Evolutionary conservation across 2,888 invertebrate genomes (phyloP).

Genomic region (Troides oblongomaculatus): DNA sequence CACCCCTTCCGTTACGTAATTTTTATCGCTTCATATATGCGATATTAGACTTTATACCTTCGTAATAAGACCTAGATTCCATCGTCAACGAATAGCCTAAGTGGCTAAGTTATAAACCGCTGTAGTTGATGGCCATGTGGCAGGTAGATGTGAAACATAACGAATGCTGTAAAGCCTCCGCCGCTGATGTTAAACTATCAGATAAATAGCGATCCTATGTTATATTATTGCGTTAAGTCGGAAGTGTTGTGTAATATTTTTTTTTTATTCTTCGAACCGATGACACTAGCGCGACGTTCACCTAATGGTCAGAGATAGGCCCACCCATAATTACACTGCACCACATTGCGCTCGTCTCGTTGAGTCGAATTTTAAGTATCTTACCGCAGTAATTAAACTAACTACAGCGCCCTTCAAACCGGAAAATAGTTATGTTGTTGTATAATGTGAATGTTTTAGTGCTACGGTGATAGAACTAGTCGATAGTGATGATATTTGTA

Average conservation of each 20-base stretch:
- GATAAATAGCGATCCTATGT: constrained; percentile 18
- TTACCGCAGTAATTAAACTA: too few species aligned
- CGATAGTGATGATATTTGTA: neutral
- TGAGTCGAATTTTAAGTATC: too few species aligned
- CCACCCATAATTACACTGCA: too few species aligned
- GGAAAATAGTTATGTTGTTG: too few species aligned
- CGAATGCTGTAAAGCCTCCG: constrained; percentile 4
- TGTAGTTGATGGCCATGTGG: constrained; percentile 5
- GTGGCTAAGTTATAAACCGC: constrained; percentile 9
- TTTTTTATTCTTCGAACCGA: too few species aligned
- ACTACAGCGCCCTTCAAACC: too few species aligned
- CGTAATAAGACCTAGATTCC: neutral
- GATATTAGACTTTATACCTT: neutral
- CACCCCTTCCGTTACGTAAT: constrained; percentile 25
- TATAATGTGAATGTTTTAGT: too few species aligned
- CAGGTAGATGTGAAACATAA: constrained; percentile 27
- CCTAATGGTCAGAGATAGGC: too few species aligned
- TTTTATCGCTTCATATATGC: neutral
- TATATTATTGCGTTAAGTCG: constrained; percentile 3
- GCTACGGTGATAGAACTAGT: neutral
- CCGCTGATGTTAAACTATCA: constrained; percentile 12
- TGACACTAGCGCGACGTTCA: too few species aligned
- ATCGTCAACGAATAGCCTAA: constrained; percentile 1
- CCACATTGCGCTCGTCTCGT: too few species aligned
- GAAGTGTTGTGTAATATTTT: too few species aligned